These are phyloP conservation scores for Micrastur ruficollis DNA, from an alignment of 2,797 vertebrate genomes.

Conservation along the genomic window DNA sequence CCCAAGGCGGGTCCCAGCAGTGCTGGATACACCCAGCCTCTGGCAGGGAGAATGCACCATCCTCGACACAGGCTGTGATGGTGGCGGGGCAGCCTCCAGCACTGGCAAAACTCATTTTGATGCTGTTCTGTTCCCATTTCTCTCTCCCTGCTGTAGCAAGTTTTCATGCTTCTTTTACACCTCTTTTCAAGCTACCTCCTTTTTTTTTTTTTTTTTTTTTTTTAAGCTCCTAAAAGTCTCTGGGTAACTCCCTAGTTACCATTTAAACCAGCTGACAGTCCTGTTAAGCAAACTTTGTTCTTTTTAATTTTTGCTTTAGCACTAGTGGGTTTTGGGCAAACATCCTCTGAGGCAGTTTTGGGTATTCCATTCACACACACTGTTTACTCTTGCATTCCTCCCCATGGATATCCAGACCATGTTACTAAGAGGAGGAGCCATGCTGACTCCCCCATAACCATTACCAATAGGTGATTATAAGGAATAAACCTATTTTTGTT, in stretches of 20 bases:
- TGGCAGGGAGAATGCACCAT: neutral
- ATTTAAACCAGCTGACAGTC: neutral
- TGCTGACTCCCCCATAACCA: accelerated
- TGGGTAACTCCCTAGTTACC: neutral
- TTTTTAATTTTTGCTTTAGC: neutral
- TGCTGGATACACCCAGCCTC: neutral
- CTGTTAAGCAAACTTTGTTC: neutral
- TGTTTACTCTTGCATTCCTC: neutral
- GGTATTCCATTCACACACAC: neutral
- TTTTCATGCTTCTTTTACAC: neutral
- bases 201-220: neutral
- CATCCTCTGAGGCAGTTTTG: neutral
- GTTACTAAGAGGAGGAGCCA: neutral
- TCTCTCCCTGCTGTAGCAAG: neutral
- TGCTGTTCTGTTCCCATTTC: neutral
- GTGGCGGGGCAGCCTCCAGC: neutral
- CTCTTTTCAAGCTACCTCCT: neutral
- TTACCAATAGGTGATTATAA: neutral
- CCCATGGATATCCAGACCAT: neutral
- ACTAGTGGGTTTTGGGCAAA: neutral
- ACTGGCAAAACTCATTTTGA: neutral
- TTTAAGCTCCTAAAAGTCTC: neutral
- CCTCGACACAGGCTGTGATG: no score
- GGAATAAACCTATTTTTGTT: neutral
- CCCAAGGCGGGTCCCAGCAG: neutral